phyloP scores from a whole-genome alignment of 2,888 invertebrate genomes.

The Eupithecia pulchellata region DNA sequence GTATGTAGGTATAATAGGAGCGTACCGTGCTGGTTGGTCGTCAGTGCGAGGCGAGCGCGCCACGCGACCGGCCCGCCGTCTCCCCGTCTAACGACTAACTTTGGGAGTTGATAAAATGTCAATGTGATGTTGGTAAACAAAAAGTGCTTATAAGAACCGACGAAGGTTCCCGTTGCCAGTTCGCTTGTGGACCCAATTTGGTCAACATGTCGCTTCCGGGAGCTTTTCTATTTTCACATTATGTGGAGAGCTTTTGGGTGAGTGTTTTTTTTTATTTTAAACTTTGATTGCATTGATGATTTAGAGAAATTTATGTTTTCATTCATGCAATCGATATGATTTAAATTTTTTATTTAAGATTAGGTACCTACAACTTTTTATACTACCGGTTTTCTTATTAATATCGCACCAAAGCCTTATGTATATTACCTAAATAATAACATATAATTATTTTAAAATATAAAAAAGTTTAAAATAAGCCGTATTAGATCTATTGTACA shows the following conservation, averaged over 20 bases:
- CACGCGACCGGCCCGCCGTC: slow-evolving; percentile 40
- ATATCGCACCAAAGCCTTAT: background rate
- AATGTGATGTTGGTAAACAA: slow-evolving; percentile 83
- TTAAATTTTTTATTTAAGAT: too few species aligned
- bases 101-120: slow-evolving; percentile 56
- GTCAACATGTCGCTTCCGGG: slow-evolving; percentile 78
- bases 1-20: slow-evolving; percentile 79
- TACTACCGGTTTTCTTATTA: too few species aligned
- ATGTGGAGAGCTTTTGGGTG: slow-evolving; percentile 82
- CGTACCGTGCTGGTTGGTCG: slow-evolving; percentile 61
- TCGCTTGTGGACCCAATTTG: slow-evolving; percentile 66
- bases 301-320: too few species aligned
- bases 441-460: background rate
- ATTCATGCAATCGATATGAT: too few species aligned
- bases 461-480: background rate
- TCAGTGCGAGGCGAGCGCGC: slow-evolving; percentile 67
- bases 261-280: slow-evolving; percentile 53
- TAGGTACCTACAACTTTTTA: too few species aligned
- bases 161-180: slow-evolving; percentile 67
- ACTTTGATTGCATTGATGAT: too few species aligned
- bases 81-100: slow-evolving; percentile 27
- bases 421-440: too few species aligned
- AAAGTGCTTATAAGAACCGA: slow-evolving; percentile 77
- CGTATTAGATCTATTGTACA: background rate
- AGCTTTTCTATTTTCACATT: slow-evolving; percentile 76